Conservation (phyloP, 2,797 vertebrate genomes). For the Pampus argenteus region DNA sequence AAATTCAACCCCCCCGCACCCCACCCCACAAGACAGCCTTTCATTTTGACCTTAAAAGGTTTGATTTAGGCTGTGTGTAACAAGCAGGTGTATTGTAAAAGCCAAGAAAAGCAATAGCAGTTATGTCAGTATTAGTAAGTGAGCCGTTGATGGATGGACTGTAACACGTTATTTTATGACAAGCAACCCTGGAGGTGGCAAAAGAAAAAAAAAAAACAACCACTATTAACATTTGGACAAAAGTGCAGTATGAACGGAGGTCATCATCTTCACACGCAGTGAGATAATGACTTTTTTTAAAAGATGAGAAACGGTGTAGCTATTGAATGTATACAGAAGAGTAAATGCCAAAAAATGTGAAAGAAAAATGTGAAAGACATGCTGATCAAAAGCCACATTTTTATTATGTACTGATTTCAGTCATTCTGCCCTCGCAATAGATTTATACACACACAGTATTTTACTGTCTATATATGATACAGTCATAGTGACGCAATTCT, state of each 20-base stretch:
- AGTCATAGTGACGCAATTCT: conserved; percentile 2
- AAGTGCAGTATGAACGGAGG: conserved; percentile 49
- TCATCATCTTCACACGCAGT: conserved; percentile 23
- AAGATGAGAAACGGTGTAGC: conserved; percentile 12
- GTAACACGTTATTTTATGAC: conserved; percentile 36
- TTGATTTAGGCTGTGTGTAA: conserved; percentile 52
- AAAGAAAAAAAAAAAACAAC: conserved; percentile 60
- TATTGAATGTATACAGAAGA: conserved; percentile 77
- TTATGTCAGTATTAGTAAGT: conserved; percentile 52
- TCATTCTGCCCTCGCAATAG: conserved; percentile 17
- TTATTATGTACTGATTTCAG: conserved; percentile 30
- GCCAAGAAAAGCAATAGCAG: conserved; percentile 36
- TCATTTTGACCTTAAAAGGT: conserved; percentile 71
- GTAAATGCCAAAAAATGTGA: conserved; percentile 77
- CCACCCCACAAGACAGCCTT: conserved; percentile 33
- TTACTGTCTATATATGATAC: neutral
- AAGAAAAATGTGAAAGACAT: conserved; percentile 77
- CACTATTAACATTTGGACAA: conserved; percentile 66
- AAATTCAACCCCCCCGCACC: conserved; percentile 44
- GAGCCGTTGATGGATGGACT: conserved; percentile 40
- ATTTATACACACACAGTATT: conserved; percentile 14
- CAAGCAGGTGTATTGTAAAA: conserved; percentile 53
- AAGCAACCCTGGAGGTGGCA: conserved; percentile 28
- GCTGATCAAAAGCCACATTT: conserved; percentile 49
- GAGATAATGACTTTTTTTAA: conserved; percentile 26